Base-by-base conservation (phyloP, 1,140 invertebrate genomes). In the Brachionus manjavacas region DNA sequence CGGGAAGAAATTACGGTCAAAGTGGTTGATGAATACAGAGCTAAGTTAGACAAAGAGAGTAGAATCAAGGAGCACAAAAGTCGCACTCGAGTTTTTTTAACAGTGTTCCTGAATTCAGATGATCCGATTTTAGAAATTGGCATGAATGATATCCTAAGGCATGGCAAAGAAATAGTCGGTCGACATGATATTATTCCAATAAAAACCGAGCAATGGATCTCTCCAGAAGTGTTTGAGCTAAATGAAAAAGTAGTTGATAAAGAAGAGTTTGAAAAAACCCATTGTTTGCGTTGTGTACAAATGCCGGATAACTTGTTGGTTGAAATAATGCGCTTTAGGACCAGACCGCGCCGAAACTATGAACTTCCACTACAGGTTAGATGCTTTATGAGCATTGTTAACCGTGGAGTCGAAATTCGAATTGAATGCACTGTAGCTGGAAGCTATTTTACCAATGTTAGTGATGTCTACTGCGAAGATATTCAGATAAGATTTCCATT, bases 121-220 rank as follows among this genome's bases (percentile, higher is more conserved):
- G 72, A 46, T 94, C 96, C 96, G 3, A 94, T 95, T 87, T 93
- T 99, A 74, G 97, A 99, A 89, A 90, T 99, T 84, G 98, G 98
- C 11, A 92, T 99, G 12, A 99, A 99, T 89, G 98, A 99, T 88
- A 93, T 97, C 91, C 92, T 94, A 88, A 91, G 97, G 8, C 95
- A 98, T 90, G 98, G 98, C 8, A 96, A 96, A 90, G 98, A 99
- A 92, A 96, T 99, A 14, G 98, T 99, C 0, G 96, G 98, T 0
- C 91, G 98, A 16, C 96, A 99, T 89, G 98, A 99, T 89, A 99
- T 99, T 87, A 97, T 99, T 87, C 97, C 97, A 8, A 96, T 99
- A 39, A 95, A 96, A 83, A 99, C 98, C 0, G 66, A 74, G 35
- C 68, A 84, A 31, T 99, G 98, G 98, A 99, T 99, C 86, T 92